Conservation (phyloP, 2,888 invertebrate species). For the Rugalucina vietnamica region DNA sequence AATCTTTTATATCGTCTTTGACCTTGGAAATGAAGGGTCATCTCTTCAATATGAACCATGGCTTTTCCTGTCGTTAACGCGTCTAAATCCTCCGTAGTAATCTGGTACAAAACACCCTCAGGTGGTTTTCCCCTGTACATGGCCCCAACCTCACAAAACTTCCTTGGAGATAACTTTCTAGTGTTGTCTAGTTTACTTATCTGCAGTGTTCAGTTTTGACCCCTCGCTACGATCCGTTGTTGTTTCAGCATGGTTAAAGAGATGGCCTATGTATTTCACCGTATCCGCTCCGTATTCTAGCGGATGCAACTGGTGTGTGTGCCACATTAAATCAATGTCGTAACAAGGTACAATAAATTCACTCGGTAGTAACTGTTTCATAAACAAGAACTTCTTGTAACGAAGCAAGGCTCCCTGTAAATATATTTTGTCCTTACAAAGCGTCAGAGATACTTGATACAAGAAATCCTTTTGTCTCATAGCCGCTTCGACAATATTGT, state of each 20-base stretch:
- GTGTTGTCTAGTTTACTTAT: constrained; percentile 82
- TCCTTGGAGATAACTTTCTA: constrained; percentile 83
- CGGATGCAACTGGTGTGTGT: constrained; percentile 84
- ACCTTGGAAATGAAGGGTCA: neutral
- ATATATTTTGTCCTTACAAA: constrained; percentile 83
- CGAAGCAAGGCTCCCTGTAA: constrained; percentile 81
- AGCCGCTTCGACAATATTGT: constrained; percentile 83
- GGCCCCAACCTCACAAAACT: constrained; percentile 82
- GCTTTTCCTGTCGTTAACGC: constrained; percentile 68
- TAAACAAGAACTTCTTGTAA: constrained; percentile 83
- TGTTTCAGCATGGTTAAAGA: constrained; percentile 85
- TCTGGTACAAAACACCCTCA: constrained; percentile 80
- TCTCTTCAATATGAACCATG: constrained; percentile 47
- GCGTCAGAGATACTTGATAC: constrained; percentile 85
- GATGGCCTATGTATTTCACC: constrained; percentile 61
- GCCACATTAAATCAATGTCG: constrained; percentile 85
- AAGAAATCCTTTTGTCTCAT: constrained; percentile 83
- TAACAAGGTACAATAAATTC: constrained; percentile 85
- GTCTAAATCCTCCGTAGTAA: constrained; percentile 74
- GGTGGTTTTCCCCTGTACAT: constrained; percentile 85
- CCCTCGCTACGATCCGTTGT: constrained; percentile 84
- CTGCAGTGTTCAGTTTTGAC: constrained; percentile 83
- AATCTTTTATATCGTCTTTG: neutral
- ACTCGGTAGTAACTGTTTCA: constrained; percentile 82
- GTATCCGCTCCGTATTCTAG: constrained; percentile 73